Conservation (phyloP, 1,140 invertebrate genomes). For the Daktulosphaira vitifoliae region DNA sequence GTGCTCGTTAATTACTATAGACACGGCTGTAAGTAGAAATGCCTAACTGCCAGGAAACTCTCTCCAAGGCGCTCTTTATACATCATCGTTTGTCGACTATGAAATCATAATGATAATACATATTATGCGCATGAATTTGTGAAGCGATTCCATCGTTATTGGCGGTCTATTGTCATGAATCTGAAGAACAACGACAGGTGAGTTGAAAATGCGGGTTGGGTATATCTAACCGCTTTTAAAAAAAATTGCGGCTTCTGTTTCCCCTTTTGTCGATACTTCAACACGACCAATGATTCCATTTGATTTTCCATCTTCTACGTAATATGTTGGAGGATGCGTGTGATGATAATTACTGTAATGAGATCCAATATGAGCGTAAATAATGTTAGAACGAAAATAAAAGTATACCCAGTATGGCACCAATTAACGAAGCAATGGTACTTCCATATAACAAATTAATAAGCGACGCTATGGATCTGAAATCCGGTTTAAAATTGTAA, state of each 20-base stretch:
- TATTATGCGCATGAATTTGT: background rate
- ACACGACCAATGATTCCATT: background rate
- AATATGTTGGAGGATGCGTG: background rate
- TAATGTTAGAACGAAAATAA: constrained; percentile 4
- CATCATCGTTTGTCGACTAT: too few species aligned
- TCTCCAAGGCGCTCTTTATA: too few species aligned
- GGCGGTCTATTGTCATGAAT: too few species aligned
- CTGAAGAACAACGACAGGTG: too few species aligned
- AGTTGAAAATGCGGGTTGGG: too few species aligned
- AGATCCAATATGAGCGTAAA: background rate
- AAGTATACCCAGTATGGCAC: background rate
- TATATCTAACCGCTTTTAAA: too few species aligned
- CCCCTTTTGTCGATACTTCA: background rate
- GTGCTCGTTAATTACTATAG: background rate
- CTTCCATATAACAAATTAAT: background rate
- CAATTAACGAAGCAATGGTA: background rate
- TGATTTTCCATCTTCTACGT: background rate
- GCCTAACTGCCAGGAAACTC: constrained; percentile 5
- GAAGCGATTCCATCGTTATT: background rate
- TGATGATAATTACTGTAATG: background rate
- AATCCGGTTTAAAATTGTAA: background rate
- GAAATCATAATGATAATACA: background rate
- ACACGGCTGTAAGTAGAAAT: constrained; percentile 24
- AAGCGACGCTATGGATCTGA: background rate
- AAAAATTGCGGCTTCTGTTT: background rate